Conservation (phyloP, 2,888 invertebrate genomes). For the Tinea semifulvella region DNA sequence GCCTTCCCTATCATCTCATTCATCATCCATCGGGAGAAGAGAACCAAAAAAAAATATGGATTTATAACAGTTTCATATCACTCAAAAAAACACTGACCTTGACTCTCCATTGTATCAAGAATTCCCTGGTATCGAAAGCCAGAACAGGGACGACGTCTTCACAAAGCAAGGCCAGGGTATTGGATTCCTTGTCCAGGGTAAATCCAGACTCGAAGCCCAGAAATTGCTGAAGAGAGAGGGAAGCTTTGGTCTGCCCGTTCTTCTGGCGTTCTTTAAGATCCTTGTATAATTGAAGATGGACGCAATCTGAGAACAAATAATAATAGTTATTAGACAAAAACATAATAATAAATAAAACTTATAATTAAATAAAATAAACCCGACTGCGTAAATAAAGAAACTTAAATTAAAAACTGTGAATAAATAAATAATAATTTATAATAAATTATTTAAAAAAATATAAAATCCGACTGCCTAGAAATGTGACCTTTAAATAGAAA, state of each 20-base stretch:
- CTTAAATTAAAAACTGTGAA: too few species aligned
- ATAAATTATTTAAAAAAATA: too few species aligned
- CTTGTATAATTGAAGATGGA: constrained; percentile 88
- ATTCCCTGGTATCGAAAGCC: constrained; percentile 87
- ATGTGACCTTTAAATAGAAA: too few species aligned
- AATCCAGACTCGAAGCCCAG: constrained; percentile 89
- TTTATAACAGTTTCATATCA: background rate
- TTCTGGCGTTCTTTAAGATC: constrained; percentile 89
- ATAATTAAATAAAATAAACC: too few species aligned
- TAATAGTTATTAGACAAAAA: constrained; percentile 10
- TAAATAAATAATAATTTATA: too few species aligned
- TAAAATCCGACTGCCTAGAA: too few species aligned
- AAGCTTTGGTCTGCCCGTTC: constrained; percentile 88
- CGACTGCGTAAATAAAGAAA: too few species aligned
- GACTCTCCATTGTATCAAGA: constrained; percentile 87
- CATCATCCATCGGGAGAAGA: too few species aligned
- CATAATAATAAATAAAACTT: too few species aligned
- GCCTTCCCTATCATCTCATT: too few species aligned
- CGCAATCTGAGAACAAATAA: constrained; percentile 72
- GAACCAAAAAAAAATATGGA: background rate
- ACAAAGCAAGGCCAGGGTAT: constrained; percentile 88
- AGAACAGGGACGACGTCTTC: constrained; percentile 86
- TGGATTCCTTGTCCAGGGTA: constrained; percentile 89
- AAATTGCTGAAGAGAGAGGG: constrained; percentile 86
- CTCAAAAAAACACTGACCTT: constrained; percentile 35